Evolutionary conservation across 1,140 invertebrate genomes (phyloP).

Genomic region (Andrena cerasifolii): DNA sequence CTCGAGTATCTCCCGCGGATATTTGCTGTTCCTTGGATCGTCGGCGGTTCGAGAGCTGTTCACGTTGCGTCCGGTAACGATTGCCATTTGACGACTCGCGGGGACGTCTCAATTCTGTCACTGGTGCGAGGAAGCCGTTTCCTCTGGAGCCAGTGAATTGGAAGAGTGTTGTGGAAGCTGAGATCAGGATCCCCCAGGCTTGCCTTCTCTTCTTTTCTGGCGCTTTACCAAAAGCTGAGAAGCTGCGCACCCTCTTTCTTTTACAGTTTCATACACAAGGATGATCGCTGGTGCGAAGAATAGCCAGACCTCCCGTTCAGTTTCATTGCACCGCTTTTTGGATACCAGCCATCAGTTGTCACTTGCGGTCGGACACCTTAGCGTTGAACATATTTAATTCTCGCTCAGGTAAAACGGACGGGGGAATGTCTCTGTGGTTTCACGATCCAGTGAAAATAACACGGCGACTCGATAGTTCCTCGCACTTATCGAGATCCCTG

Average conservation of each 20-base stretch:
- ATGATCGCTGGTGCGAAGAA: too few relatives aligned
- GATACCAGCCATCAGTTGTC: not conserved
- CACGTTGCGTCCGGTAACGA: conserved; percentile 66
- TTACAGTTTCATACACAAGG: too few relatives aligned
- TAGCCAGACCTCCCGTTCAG: too few relatives aligned
- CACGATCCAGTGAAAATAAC: conserved; percentile 28
- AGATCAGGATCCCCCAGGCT: conserved; percentile 24
- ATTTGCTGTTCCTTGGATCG: too few relatives aligned
- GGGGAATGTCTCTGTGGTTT: conserved; percentile 16
- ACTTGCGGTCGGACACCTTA: not conserved
- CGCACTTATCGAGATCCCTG: conserved; percentile 19
- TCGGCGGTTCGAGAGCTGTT: conserved; percentile 62
- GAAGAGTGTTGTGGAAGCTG: conserved; percentile 66
- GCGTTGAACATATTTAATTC: not conserved
- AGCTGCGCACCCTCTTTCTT: too few relatives aligned
- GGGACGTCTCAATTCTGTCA: conserved; percentile 66
- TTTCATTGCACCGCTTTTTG: not conserved
- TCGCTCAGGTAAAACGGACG: not conserved
- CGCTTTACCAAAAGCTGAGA: too few relatives aligned
- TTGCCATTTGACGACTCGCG: conserved; percentile 48
- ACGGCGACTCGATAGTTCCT: not conserved
- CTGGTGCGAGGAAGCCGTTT: conserved; percentile 64
- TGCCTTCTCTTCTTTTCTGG: conserved; percentile 2
- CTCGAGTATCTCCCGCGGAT: too few relatives aligned
- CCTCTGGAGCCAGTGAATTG: conserved; percentile 72